Conservation (phyloP, 2,797 vertebrate genomes). For the Cyprinodon diabolis region DNA sequence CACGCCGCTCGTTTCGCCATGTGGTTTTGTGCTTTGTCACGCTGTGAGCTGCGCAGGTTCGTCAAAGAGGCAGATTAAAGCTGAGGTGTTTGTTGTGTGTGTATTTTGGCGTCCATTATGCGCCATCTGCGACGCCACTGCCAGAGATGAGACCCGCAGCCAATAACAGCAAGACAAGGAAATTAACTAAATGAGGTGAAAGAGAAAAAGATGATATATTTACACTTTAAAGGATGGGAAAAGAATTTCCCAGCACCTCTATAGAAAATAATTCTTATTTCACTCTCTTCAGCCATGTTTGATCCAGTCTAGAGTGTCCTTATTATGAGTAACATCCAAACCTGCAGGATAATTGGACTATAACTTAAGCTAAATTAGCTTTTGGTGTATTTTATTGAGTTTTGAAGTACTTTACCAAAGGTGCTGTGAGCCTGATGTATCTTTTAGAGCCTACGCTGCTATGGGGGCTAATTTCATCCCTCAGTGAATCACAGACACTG, state of each 20-base stretch:
- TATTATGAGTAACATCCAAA: neutral
- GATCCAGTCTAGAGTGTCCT: neutral
- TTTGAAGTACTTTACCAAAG: neutral
- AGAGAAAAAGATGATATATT: conserved; percentile 10
- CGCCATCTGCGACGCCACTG: conserved; percentile 72
- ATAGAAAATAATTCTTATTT: neutral
- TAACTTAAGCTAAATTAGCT: no score
- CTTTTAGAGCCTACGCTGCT: neutral
- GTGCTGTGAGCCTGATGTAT: neutral
- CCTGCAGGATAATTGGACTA: no score
- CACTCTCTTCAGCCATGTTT: neutral
- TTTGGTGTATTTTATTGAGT: neutral
- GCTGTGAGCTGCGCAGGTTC: conserved; percentile 20
- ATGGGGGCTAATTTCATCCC: neutral
- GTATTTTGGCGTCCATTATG: conserved; percentile 51
- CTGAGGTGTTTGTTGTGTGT: conserved; percentile 20
- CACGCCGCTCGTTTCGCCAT: conserved; percentile 22
- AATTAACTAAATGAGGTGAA: conserved; percentile 50
- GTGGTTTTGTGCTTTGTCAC: conserved; percentile 36
- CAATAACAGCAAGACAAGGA: conserved; percentile 69
- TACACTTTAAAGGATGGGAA: neutral
- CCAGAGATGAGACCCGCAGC: conserved; percentile 63
- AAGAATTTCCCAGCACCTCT: neutral
- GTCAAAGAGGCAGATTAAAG: conserved; percentile 3
- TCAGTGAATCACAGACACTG: no score